Evolutionary conservation across 2,113 vertebrate species (phyloP), one percentile per base, ranked within the genome.

Genomic region (Ranitomeya imitator): DNA sequence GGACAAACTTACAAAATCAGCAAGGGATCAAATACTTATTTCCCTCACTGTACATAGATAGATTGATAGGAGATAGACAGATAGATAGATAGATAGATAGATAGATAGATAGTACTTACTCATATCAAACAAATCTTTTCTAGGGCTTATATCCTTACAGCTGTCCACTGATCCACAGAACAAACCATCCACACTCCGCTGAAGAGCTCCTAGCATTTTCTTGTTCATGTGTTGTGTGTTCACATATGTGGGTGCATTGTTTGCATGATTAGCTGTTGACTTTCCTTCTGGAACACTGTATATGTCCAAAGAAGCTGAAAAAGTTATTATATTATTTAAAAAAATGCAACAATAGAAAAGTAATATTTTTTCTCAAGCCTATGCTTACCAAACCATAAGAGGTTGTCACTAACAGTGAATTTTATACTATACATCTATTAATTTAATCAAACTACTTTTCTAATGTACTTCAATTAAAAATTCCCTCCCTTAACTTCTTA

Each of bases 121-220:
- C 98, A 99, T 99, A 92, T 99, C 98, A 89, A 99, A 99, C 84
- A 99, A 93, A 93, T 99, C 98, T 92, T 96, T 99, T 92, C 92
- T 93, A 6, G 96, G 95, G 90, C 96, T 97, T 91, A 93, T 96
- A 51, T 96, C 96, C 85, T 94, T 93, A 89, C 93, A 94, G 90
- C 92, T 93, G 59, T 92, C 92, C 2, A 85, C 18, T 19, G 90
- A 86, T 88, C 93, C 92, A 84, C 93, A 94, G 10, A 94, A 91
- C 57, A 92, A 74, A 78, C 85, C 91, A 90, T 96, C 96, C 16
- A 92, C 89, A 83, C 96, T 94, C 6, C 93, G 93, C 85, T 96
- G 96, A 84, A 97, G 94, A 1, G 93, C 93, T 0, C 94, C 82
- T 3, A 95, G 91, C 65, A 95, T 92, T 92, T 97, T 97, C 23